phyloP scores from a whole-genome alignment of 2,113 vertebrate species.

The Heterochromis multidens region DNA sequence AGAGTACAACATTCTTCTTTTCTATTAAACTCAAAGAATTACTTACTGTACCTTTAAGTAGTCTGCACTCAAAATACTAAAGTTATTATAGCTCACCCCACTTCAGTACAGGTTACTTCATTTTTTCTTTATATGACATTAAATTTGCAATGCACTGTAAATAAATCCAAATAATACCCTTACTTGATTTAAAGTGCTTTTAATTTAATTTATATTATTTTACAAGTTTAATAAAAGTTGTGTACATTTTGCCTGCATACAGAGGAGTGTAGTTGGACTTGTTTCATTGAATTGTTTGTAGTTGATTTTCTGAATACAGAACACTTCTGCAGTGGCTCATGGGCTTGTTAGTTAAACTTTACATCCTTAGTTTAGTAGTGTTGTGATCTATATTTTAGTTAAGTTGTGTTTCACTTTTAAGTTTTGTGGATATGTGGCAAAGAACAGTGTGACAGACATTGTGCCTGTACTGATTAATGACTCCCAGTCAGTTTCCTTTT shows the following conservation, averaged over 20 bases:
- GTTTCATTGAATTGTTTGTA: neutral
- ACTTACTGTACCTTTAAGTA: neutral
- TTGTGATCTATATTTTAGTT: neutral
- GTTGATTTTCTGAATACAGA: neutral
- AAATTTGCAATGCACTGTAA: neutral
- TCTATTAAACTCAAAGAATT: neutral
- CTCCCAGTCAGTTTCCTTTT: neutral
- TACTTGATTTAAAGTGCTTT: neutral
- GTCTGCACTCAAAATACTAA: neutral
- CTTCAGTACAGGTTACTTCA: rapidly evolving
- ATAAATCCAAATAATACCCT: neutral
- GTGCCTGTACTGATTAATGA: neutral
- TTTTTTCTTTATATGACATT: too few relatives aligned
- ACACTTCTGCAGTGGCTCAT: neutral
- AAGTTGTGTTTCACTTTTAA: neutral
- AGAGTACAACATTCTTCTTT: neutral
- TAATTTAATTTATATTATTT: neutral
- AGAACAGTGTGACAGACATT: neutral
- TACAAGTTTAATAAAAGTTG: neutral
- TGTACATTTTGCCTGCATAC: neutral
- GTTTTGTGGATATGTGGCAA: neutral
- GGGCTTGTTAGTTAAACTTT: neutral
- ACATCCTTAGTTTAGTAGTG: neutral
- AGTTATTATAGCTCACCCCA: neutral
- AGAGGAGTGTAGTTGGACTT: neutral